phyloP scores from a whole-genome alignment of 1,140 invertebrate genomes.

The Drosophila pachea region DNA sequence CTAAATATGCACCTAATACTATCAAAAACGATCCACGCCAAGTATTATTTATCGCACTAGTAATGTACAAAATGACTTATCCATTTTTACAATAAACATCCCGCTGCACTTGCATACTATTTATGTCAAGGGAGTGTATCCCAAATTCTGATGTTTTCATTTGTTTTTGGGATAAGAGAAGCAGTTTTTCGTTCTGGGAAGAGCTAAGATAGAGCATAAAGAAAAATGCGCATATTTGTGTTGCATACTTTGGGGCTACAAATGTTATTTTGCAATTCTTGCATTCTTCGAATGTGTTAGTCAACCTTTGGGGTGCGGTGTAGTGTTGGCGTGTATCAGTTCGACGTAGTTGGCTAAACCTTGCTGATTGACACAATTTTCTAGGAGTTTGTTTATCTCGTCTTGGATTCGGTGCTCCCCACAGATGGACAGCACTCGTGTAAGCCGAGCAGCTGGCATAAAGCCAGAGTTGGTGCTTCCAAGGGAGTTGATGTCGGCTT shows the following conservation, averaged over 20 bases:
- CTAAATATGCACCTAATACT: constrained; percentile 34
- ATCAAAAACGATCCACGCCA: constrained; percentile 51
- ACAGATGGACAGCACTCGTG: constrained; percentile 94
- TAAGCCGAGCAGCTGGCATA: constrained; percentile 92
- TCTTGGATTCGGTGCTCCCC: constrained; percentile 93
- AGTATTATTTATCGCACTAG: constrained; percentile 71
- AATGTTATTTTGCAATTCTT: too few species aligned
- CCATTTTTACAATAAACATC: constrained; percentile 46
- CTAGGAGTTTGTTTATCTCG: constrained; percentile 96
- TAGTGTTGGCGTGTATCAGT: constrained; percentile 57
- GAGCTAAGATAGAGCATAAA: too few species aligned
- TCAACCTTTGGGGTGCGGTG: not conserved
- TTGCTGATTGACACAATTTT: constrained; percentile 93
- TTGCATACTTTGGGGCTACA: not conserved
- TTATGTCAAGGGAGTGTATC: constrained; percentile 33
- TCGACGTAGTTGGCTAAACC: constrained; percentile 91
- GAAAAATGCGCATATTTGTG: not conserved
- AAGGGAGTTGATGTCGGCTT: not conserved
- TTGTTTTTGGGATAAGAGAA: not conserved
- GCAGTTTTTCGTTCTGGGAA: too few species aligned
- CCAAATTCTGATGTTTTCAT: constrained; percentile 7
- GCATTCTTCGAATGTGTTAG: too few species aligned
- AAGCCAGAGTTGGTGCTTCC: constrained; percentile 86
- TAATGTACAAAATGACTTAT: constrained; percentile 45
- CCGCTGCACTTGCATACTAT: constrained; percentile 52